These are phyloP conservation scores for Menura novaehollandiae DNA, from an alignment of 2,113 vertebrate genomes.

Conservation along the genomic window DNA sequence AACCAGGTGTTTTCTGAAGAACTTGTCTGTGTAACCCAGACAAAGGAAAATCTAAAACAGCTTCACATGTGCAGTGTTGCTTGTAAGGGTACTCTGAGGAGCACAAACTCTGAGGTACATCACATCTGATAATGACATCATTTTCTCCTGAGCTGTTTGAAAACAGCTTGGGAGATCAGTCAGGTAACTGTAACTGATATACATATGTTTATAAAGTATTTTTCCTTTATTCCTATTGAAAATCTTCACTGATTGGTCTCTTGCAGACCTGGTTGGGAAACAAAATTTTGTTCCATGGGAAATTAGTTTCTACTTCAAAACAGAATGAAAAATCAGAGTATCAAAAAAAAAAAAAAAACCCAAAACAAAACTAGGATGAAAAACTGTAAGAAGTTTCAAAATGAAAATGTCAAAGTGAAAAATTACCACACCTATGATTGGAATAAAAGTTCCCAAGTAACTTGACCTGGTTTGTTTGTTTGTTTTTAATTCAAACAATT, in stretches of 20 bases:
- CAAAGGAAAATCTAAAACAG: neutral
- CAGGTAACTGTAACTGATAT: neutral
- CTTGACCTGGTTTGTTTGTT: neutral
- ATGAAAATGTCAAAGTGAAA: neutral
- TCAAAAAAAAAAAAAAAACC: neutral
- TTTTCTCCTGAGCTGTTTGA: neutral
- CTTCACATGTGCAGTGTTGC: neutral
- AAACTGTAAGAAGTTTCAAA: neutral
- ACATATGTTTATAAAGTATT: neutral
- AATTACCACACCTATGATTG: neutral
- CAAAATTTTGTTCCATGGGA: neutral
- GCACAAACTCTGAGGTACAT: neutral
- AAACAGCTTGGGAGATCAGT: neutral
- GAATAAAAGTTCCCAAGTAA: neutral
- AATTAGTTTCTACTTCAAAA: neutral
- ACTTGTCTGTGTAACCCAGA: neutral
- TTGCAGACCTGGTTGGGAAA: neutral
- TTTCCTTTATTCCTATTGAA: neutral
- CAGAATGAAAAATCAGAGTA: neutral
- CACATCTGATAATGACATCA: neutral
- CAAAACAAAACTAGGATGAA: neutral
- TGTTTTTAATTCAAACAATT: neutral
- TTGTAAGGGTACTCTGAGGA: neutral
- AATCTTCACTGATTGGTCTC: neutral
- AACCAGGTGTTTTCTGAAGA: neutral